Evolutionary conservation across 2,888 invertebrate genomes (phyloP), one percentile per base, ranked within the genome.

Genomic region (Athrips mouffetella): DNA sequence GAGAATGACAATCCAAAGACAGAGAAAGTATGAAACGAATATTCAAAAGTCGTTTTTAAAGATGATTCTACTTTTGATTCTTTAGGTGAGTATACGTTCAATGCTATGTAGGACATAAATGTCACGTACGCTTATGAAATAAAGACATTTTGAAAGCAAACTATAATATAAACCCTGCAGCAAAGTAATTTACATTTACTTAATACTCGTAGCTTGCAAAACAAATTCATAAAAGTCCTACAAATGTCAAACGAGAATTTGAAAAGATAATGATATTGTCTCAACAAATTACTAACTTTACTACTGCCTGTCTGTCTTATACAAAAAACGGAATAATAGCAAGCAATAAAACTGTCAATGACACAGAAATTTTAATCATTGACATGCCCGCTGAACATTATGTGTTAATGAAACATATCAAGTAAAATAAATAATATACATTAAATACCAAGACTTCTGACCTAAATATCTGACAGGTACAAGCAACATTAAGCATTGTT

Each of bases 1-100:
- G 65, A 74, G 73, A 79, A 78, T 80, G 84, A 83, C 84, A 81
- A 75, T 70, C 56, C 64, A 60, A 58, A 54, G 47, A 31, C 31
- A 39, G 47, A 31, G 31, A 45, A 47, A 50, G 44, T 30, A 44
- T 31, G 2, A 30, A 31, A 20, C 31, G 31, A 13, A 20, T 44
- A 31, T 41, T 33, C 8, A n/a, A n/a, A n/a, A n/a, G n/a, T n/a
- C n/a, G n/a, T n/a, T n/a, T n/a, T n/a, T n/a, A n/a, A n/a, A n/a
- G n/a, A n/a, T n/a, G n/a, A n/a, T n/a, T n/a, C n/a, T n/a, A n/a
- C n/a, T n/a, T n/a, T n/a, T n/a, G n/a, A n/a, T n/a, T n/a, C n/a
- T n/a, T n/a, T n/a, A n/a, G n/a, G n/a, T n/a, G n/a, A n/a, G n/a
- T n/a, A n/a, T n/a, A n/a, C n/a, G n/a, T n/a, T n/a, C n/a, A n/a